Conservation (phyloP, 2,888 invertebrate genomes). For the Caenorhabditis afra region DNA sequence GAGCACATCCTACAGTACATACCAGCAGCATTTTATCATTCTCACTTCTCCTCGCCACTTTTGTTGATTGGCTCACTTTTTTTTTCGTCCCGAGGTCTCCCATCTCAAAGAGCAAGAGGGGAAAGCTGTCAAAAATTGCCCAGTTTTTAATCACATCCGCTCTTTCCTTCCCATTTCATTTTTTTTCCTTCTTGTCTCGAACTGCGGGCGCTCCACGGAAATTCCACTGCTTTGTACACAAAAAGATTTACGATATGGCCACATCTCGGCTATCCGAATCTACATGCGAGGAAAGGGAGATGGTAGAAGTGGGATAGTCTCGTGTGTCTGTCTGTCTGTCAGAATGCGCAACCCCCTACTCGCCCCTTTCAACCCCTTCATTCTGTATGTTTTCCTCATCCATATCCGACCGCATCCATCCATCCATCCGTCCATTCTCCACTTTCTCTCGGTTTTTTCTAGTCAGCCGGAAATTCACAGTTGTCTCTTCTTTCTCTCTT, state of each 20-base stretch:
- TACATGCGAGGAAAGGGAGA: slow-evolving; percentile 15
- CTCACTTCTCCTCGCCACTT: slow-evolving; percentile 19
- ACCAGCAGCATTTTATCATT: slow-evolving; percentile 7
- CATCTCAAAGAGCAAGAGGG: slow-evolving; percentile 10
- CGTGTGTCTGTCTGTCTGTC: slow-evolving; percentile 19
- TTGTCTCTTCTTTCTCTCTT: neutral
- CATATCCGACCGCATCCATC: slow-evolving; percentile 29
- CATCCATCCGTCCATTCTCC: slow-evolving; percentile 18
- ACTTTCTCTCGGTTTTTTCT: slow-evolving; percentile 4
- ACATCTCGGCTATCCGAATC: slow-evolving; percentile 41
- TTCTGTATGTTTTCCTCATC: slow-evolving; percentile 4
- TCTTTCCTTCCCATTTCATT: too few relatives aligned
- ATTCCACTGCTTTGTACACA: slow-evolving; percentile 35
- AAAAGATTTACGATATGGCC: slow-evolving; percentile 60
- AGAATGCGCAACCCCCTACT: slow-evolving; percentile 48
- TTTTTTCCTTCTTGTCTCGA: slow-evolving; percentile 11
- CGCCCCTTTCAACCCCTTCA: neutral
- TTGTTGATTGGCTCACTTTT: slow-evolving; percentile 9
- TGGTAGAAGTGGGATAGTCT: slow-evolving; percentile 46
- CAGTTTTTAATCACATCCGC: slow-evolving; percentile 27
- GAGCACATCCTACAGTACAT: slow-evolving; percentile 22
- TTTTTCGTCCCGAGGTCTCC: too few relatives aligned
- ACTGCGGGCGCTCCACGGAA: slow-evolving; percentile 6
- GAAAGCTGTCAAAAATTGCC: slow-evolving; percentile 40
- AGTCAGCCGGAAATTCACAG: slow-evolving; percentile 36